Evolutionary conservation across 2,888 invertebrate genomes (phyloP), one percentile per base, ranked within the genome.

Genomic region (Drosophila suboccidentalis): DNA sequence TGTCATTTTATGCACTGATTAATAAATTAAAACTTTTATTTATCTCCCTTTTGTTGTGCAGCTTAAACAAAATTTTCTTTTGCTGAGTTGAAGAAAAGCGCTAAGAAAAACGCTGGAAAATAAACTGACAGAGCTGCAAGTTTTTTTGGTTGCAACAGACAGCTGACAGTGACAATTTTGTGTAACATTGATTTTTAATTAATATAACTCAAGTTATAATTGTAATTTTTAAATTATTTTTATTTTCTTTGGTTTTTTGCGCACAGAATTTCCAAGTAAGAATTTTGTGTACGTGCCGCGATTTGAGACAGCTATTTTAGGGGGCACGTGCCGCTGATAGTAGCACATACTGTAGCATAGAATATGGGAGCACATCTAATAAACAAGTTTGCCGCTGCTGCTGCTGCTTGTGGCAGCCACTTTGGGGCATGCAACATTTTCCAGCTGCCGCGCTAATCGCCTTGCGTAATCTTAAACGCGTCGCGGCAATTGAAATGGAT

Each of bases 361-460:
- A 59, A 70, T 70, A 47, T 29, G 29, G 66, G 61, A 71, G 65
- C 79, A 69, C 81, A 71, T 83, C 84, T 83, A 83, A 83, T 81
- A 83, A 83, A 83, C 83, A 87, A 83, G 83, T 87, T 86, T 80
- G 19, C 19, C 3, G 19, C 19, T 19, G 19, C 19, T 19, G 58
- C 39, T 17, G 38, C 29, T n/a, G 39, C 39, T 4, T 29, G 41
- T 38, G 63, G 43, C 9, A 10, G 43, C 13, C 34, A 36, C 44
- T 57, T 32, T 34, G 63, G 39, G 66, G 49, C 44, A 50, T 39
- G 49, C 46, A 50, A 41, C 89, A 89, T 89, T 90, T 90, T 90
- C 78, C 89, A 90, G 90, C 90, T 90, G 90, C 90, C 84, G 69
- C 72, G 78, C 79, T 88, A 89, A 88, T 90, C 88, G 87, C 64